Evolutionary conservation across 2,888 invertebrate genomes (phyloP).

Genomic region (Drosophila buzzatii): DNA sequence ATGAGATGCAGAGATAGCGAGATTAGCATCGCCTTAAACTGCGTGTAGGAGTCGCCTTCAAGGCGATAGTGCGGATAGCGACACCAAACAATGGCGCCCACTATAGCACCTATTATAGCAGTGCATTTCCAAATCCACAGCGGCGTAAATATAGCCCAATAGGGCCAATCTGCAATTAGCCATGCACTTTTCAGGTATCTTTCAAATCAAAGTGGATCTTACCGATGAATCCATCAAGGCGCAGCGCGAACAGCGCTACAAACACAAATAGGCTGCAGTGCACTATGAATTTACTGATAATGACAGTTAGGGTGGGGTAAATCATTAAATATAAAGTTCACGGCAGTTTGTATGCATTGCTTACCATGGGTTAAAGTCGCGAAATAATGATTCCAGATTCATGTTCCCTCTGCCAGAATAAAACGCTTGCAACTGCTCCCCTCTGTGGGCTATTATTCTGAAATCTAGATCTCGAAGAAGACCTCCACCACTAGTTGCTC

Average conservation of each 20-base stretch:
- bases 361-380: slow-evolving; percentile 97
- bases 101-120: slow-evolving; percentile 94
- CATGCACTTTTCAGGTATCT: background rate
- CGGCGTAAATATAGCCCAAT: slow-evolving; percentile 98
- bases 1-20: slow-evolving; percentile 97
- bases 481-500: slow-evolving; percentile 68
- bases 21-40: slow-evolving; percentile 99
- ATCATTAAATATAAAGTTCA: slow-evolving; percentile 56
- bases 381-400: slow-evolving; percentile 95
- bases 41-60: slow-evolving; percentile 98
- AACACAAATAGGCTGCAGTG: slow-evolving; percentile 97
- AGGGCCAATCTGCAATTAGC: slow-evolving; percentile 91
- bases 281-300: slow-evolving; percentile 96
- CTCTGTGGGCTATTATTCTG: slow-evolving; percentile 8
- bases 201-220: slow-evolving; percentile 17
- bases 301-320: slow-evolving; percentile 13
- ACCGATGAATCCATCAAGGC: slow-evolving; percentile 93
- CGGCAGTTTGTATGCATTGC: slow-evolving; percentile 2
- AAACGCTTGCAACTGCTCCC: background rate
- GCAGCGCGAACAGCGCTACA: slow-evolving; percentile 94
- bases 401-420: slow-evolving; percentile 84
- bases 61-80: slow-evolving; percentile 97
- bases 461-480: slow-evolving; percentile 25
- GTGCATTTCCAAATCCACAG: slow-evolving; percentile 98
- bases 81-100: slow-evolving; percentile 98